Evolutionary conservation across 2,888 invertebrate genomes (phyloP), one percentile per base, ranked within the genome.

Genomic region (Andrena bucephala): DNA sequence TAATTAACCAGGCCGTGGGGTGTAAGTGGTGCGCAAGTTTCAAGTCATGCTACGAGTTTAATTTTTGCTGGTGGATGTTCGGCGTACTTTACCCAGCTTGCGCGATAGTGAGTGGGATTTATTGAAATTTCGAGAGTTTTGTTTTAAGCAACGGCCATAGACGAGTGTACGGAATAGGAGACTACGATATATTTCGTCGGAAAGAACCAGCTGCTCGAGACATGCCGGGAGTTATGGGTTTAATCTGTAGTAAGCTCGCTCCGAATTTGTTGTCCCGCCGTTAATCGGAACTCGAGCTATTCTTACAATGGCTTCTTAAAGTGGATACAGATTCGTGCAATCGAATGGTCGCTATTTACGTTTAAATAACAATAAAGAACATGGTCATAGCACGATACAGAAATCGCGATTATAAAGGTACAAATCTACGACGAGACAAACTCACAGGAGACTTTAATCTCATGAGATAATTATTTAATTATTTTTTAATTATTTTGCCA

Each of bases 191-290:
- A 84, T 84, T 73, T 81, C 72, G 75, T 62, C 42, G 84, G 81
- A 72, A 84, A 81, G 84, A 81, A 81, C 81, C 85, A 70, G 85
- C 85, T 85, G 85, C 85, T 67, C 77, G 77, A 80, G 85, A 83
- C 85, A 48, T 24, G 80, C 33, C 31, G 66, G 65, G 80, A 85
- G 77, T 85, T 85, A 85, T 77, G 85, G 81, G 74, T 83, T 85
- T 85, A 85, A 85, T 85, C 85, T 85, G 75, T 83, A 80, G 74
- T 80, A 66, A 82, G 68, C 84, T 83, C 31, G 65, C 63, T 48
- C 27, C 10, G 83, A 76, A 84, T 84, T 84, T 79, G 84, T 84
- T 84, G 83, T 73, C 79, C n/a, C 66, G 59, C 65, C 74, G 74
- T 72, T 84, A 72, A 83, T 74, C 78, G 66, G 8, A 29, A 13